Conservation (phyloP, 2,888 invertebrate species). For the Eurytoma californica region DNA sequence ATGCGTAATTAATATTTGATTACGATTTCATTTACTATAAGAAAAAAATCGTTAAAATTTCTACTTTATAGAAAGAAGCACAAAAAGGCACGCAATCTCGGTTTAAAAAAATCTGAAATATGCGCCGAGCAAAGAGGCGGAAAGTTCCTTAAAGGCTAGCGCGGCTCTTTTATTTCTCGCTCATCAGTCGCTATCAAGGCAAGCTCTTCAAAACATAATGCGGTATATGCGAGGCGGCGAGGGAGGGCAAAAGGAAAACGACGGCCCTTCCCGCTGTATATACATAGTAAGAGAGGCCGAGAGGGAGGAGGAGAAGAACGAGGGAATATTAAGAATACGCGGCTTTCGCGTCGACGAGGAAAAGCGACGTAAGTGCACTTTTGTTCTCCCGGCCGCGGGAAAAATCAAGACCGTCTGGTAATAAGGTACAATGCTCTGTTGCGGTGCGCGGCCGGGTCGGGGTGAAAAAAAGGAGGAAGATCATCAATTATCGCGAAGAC, state of each 20-base stretch:
- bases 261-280: not conserved
- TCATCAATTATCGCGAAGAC: conserved; percentile 68
- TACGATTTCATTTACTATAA: no score
- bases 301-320: conserved; percentile 3
- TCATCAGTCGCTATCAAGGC: conserved; percentile 19
- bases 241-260: conserved; percentile 23
- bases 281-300: not conserved
- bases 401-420: conserved; percentile 52
- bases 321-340: conserved; percentile 47
- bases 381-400: conserved; percentile 39
- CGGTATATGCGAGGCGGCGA: conserved; percentile 22
- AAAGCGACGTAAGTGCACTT: conserved; percentile 47
- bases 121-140: not conserved
- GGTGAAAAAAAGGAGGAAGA: conserved; percentile 63
- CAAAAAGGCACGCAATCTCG: not conserved
- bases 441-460: conserved; percentile 27
- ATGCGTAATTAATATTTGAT: no score
- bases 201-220: conserved; percentile 31
- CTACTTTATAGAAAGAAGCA: not conserved
- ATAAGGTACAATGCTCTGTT: conserved; percentile 35
- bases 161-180: conserved; percentile 17
- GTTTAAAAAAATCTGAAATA: not conserved
- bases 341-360: not conserved
- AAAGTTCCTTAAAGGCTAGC: not conserved
- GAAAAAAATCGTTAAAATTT: no score